phyloP scores from a whole-genome alignment of 1,140 invertebrate species.

The Popillia japonica region DNA sequence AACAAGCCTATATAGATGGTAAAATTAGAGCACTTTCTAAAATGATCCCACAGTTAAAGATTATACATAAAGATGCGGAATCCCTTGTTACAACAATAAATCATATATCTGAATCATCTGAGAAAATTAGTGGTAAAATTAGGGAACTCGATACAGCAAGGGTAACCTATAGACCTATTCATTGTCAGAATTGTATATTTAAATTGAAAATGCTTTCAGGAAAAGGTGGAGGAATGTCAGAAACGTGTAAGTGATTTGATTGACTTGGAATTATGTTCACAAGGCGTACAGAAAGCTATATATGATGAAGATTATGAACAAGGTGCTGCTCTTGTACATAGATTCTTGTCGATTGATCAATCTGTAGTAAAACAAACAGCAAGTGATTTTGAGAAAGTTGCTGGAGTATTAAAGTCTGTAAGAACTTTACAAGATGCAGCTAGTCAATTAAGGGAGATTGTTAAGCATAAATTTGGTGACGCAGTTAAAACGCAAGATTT shows the following conservation, averaged over 20 bases:
- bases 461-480: slow-evolving; percentile 88
- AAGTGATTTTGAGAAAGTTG: slow-evolving; percentile 56
- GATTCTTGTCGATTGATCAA: slow-evolving; percentile 96
- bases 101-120: slow-evolving; percentile 88
- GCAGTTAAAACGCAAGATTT: slow-evolving; percentile 89
- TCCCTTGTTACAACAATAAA: slow-evolving; percentile 83
- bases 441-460: slow-evolving; percentile 68
- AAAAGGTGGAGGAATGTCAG: slow-evolving; percentile 92
- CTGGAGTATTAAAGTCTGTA: slow-evolving; percentile 79
- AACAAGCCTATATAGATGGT: slow-evolving; percentile 70
- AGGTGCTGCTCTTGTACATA: slow-evolving; percentile 93
- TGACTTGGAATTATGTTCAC: slow-evolving; percentile 94
- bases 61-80: slow-evolving; percentile 75
- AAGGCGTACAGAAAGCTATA: slow-evolving; percentile 93
- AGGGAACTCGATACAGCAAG: slow-evolving; percentile 92
- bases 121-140: slow-evolving; percentile 96
- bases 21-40: slow-evolving; percentile 72
- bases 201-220: slow-evolving; percentile 65
- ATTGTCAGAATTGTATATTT: not conserved
- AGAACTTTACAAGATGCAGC: slow-evolving; percentile 87
- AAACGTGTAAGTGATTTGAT: slow-evolving; percentile 94
- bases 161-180: slow-evolving; percentile 66
- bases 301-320: slow-evolving; percentile 91
- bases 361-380: slow-evolving; percentile 73
- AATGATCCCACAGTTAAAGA: slow-evolving; percentile 73